A percentile compares a stretch with the other conserved stretches of the same genome.
These are phyloP conservation scores for Leucophora obtusa DNA, from an alignment of 2,888 invertebrate species.

Conservation along the genomic window DNA sequence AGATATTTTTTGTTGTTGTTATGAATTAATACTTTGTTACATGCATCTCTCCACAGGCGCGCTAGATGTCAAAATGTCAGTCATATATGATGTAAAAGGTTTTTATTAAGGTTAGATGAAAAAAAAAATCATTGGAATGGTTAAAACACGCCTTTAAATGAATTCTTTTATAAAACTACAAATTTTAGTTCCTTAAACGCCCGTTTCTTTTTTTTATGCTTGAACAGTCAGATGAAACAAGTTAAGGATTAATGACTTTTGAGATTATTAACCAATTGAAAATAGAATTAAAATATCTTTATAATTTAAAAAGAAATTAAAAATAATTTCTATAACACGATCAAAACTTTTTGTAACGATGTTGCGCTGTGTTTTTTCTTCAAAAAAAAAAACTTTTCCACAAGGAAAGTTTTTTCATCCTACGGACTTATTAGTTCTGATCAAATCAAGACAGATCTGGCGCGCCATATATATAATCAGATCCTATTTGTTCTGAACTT, in stretches of 20 bases:
- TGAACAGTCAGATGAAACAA: not conserved
- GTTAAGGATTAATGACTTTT: not conserved
- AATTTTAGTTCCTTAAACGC: slow-evolving; percentile 59
- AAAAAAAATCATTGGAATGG: not conserved
- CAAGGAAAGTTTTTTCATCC: no score
- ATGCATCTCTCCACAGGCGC: slow-evolving; percentile 41
- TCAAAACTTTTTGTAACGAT: no score
- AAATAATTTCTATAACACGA: no score
- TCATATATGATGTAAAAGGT: slow-evolving; percentile 54
- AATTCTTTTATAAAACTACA: not conserved
- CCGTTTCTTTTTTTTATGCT: slow-evolving; percentile 8
- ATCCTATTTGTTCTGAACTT: no score
- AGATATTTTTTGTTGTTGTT: not conserved
- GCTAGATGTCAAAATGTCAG: slow-evolving; percentile 59
- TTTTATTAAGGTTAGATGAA: slow-evolving; percentile 11
- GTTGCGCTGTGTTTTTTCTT: no score
- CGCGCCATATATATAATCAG: no score
- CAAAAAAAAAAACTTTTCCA: no score
- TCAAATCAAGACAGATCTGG: no score
- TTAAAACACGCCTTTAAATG: not conserved
- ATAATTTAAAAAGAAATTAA: not conserved
- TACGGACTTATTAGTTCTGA: no score
- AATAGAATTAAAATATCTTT: not conserved
- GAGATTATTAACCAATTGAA: not conserved
- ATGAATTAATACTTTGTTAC: slow-evolving; percentile 36